Conservation (phyloP, 2,113 vertebrate genomes). For the Pterocles burchelli region DNA sequence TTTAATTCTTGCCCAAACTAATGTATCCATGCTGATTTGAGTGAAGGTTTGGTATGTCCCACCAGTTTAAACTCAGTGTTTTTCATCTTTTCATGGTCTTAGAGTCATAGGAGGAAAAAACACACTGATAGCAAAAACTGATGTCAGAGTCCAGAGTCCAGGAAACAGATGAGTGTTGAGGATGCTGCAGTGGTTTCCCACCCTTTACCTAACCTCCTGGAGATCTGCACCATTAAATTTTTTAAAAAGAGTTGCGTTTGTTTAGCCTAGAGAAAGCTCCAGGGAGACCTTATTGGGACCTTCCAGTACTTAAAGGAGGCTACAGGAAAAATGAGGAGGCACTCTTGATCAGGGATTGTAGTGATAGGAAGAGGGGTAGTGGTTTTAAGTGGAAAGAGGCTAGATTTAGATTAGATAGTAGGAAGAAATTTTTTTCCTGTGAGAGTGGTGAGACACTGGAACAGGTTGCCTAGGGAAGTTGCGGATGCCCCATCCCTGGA, state of each 20-base stretch:
- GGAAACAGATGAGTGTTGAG: background rate
- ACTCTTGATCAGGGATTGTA: no score
- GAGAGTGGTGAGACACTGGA: no score
- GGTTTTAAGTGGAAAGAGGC: no score
- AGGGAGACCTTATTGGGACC: no score
- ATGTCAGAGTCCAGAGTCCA: accelerated
- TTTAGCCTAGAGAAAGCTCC: no score
- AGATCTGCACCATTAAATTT: background rate
- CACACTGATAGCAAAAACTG: background rate
- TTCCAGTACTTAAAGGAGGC: no score
- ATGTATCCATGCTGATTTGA: background rate
- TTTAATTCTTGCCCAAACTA: background rate
- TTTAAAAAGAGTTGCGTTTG: background rate
- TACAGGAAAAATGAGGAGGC: no score
- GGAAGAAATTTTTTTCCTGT: no score
- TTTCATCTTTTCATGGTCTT: background rate
- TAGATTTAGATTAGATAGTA: no score
- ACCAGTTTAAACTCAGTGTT: background rate
- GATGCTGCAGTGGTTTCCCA: background rate
- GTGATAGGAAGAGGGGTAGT: no score
- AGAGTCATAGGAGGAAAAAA: background rate
- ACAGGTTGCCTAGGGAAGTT: no score
- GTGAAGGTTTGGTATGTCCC: background rate
- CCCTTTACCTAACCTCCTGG: background rate
- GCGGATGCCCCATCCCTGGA: no score